These are phyloP conservation scores for Rhea americana DNA, from an alignment of 2,113 vertebrate genomes.

Conservation along the genomic window DNA sequence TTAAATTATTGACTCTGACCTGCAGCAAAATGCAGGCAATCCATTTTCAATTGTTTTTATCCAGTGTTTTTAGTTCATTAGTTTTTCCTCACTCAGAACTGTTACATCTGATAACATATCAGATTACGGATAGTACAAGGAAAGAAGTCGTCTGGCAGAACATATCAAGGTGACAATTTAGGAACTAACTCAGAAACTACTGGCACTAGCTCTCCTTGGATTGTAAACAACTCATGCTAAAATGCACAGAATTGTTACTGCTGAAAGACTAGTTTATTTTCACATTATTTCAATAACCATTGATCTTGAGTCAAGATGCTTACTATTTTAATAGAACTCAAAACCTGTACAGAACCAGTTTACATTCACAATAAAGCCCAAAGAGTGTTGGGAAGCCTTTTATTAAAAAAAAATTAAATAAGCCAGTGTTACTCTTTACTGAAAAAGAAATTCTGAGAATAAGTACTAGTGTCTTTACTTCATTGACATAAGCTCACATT, in stretches of 20 bases:
- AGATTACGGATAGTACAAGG: neutral
- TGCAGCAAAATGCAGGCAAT: neutral
- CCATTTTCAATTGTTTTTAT: neutral
- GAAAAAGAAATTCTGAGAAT: neutral
- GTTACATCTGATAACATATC: neutral
- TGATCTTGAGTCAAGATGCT: neutral
- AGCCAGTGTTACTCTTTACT: fast-evolving
- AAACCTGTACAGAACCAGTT: neutral
- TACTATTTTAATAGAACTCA: neutral
- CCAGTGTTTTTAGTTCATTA: neutral
- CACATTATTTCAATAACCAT: neutral
- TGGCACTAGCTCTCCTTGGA: neutral
- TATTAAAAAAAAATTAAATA: neutral
- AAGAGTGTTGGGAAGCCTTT: neutral
- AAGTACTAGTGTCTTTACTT: neutral
- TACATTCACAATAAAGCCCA: neutral
- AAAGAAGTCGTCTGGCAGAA: neutral
- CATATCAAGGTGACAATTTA: fast-evolving
- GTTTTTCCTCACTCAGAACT: neutral
- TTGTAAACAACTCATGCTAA: neutral
- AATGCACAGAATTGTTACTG: neutral
- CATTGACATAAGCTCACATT: neutral
- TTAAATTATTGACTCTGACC: neutral
- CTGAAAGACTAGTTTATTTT: neutral
- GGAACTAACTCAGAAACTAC: neutral